Base-by-base conservation (phyloP, 2,113 vertebrate species). In the Stomatorhinus ivindoensis region DNA sequence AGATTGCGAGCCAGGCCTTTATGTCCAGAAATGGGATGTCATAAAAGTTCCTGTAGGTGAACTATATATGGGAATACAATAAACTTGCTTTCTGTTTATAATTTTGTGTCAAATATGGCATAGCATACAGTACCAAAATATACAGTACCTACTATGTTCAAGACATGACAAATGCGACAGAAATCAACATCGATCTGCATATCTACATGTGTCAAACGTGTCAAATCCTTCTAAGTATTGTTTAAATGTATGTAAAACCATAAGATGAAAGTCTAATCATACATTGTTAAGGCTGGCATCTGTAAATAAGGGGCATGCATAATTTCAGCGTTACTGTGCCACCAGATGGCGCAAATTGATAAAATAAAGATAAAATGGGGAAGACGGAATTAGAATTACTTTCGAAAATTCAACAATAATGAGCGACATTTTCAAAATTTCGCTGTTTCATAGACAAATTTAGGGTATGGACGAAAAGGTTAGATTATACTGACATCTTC, bases 261-360 rank as follows among this genome's bases (percentile, higher is more conserved):
- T 69, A 31, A 69, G 61, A 31, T 31, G 61, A 13, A 27, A 27
- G 9, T 69, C 3, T 69, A 69, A 31, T 31, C n/a, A 31, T 69
- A 69, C n/a, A 27, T 10, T 27, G 21, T 61, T 69, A 69, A 31
- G 61, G 27, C n/a, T 69, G 61, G 27, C 9, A 69, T 69, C 61
- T 69, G 61, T 27, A 31, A 65, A 31, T 27, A 31, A 69, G 4
- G 61, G 10, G 27, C n/a, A 69, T 11, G 61, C n/a, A 69, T 69
- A 27, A 27, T 13, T 4, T 3, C 61, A 27, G 9, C 27, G 73
- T 80, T 80, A 80, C 73, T 69, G 5, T 42, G 42, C 53, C 87
- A 42, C 55, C 55, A 88, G 87, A 69, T 88, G 87, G 87, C 87
- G 58, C 19, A 69, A 88, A 27, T 88, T n/a, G 39, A 65, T 69